A percentile compares a stretch with the other conserved stretches of the same genome.
These are phyloP conservation scores for Periparus ater DNA, from an alignment of 2,797 vertebrate species.

Conservation along the genomic window DNA sequence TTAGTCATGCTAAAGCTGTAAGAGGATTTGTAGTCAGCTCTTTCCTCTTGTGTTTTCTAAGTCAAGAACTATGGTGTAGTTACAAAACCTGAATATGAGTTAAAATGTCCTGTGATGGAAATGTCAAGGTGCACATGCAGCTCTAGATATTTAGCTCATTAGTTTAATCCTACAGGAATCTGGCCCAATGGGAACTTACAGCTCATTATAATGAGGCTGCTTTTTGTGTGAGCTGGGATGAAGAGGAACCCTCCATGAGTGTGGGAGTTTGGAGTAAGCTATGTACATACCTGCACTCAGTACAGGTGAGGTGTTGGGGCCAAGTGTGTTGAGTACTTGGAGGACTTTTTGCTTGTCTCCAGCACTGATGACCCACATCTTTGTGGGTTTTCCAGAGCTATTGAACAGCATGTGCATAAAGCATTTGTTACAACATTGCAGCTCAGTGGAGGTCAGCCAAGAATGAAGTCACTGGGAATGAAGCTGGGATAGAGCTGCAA, in stretches of 20 bases:
- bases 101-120: background rate
- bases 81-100: background rate
- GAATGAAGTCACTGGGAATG: background rate
- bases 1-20: background rate
- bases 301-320: background rate
- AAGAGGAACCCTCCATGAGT: background rate
- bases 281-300: fast-evolving
- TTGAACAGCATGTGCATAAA: background rate
- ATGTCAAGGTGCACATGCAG: background rate
- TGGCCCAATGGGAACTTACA: background rate
- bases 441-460: background rate
- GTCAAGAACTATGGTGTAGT: background rate
- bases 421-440: background rate
- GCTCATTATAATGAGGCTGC: background rate
- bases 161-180: background rate
- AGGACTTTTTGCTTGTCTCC: background rate
- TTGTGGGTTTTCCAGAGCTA: background rate
- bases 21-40: background rate
- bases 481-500: background rate
- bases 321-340: background rate
- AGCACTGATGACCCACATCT: fast-evolving
- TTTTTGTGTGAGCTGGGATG: background rate
- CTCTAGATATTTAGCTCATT: background rate
- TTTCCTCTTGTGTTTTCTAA: background rate
- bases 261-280: background rate